Evolutionary conservation across 1,140 invertebrate species (phyloP).

Genomic region (Grapholita molesta): DNA sequence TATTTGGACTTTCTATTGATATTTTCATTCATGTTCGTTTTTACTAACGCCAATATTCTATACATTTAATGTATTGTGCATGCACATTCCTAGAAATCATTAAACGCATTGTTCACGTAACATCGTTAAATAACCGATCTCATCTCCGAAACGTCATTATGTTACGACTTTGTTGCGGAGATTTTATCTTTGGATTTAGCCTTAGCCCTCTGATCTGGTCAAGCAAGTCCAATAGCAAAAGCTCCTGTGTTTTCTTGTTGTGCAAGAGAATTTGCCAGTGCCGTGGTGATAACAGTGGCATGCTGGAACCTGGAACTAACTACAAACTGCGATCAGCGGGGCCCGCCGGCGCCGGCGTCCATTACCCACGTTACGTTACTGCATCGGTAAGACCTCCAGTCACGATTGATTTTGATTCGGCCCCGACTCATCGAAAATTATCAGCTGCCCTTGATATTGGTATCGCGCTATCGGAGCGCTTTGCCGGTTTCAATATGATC

Average conservation of each 20-base stretch:
- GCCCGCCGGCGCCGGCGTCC: slow-evolving; percentile 20
- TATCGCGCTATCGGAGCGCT: slow-evolving; percentile 10
- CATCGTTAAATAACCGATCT: background rate
- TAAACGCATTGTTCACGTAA: background rate
- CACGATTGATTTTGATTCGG: slow-evolving; percentile 30
- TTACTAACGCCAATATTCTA: background rate
- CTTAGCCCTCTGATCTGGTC: background rate
- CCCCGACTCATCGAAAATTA: slow-evolving; percentile 27
- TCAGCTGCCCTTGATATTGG: slow-evolving; percentile 30
- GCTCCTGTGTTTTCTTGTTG: background rate
- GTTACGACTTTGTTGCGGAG: background rate
- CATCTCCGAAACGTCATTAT: background rate
- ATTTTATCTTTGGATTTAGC: background rate
- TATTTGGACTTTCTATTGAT: slow-evolving; percentile 16
- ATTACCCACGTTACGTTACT: slow-evolving; percentile 25
- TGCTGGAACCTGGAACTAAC: too few relatives aligned
- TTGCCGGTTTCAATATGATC: background rate
- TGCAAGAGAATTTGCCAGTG: background rate
- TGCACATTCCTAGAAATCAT: background rate
- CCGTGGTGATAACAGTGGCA: background rate
- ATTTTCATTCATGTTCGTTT: slow-evolving; percentile 2
- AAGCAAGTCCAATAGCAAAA: background rate
- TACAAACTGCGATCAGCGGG: background rate
- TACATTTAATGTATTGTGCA: background rate
- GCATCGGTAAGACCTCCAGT: slow-evolving; percentile 22